phyloP scores from a whole-genome alignment of 2,797 vertebrate species.

The Cephalopachus bancanus region DNA sequence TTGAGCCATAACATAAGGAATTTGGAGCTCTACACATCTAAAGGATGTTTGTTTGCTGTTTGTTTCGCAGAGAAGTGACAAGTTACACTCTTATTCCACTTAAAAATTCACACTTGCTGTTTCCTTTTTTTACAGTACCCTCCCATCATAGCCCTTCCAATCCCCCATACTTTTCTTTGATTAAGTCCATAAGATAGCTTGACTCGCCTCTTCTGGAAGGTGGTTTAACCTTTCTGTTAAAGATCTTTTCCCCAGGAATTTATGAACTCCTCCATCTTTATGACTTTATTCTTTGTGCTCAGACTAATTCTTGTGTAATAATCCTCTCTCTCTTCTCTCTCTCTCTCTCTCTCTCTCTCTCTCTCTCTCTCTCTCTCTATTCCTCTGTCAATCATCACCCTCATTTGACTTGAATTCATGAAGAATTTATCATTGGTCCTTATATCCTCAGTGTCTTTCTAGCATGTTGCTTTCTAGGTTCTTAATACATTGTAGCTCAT shows the following conservation, averaged over 20 bases:
- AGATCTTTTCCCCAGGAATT: neutral
- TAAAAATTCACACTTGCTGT: neutral
- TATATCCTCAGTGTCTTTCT: neutral
- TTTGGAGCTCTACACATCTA: neutral
- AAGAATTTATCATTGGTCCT: neutral
- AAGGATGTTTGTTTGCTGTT: neutral
- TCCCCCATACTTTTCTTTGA: neutral
- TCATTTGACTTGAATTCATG: neutral
- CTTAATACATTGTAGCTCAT: neutral
- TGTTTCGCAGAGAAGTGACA: neutral
- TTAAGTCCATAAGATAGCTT: neutral
- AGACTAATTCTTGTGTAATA: neutral
- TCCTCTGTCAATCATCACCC: too few species aligned
- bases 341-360: too few species aligned
- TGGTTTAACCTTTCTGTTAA: slow-evolving; percentile 2
- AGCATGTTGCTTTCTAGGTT: neutral
- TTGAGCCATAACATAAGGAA: slow-evolving; percentile 15
- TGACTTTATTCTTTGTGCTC: neutral
- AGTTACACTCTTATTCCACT: neutral
- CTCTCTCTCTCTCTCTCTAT: too few species aligned
- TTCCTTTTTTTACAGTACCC: neutral
- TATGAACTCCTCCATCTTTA: neutral
- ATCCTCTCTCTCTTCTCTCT: too few species aligned
- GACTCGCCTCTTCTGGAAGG: neutral
- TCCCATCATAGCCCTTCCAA: neutral